Evolutionary conservation across 2,888 invertebrate genomes (phyloP).

Genomic region (Leucophenga montana): DNA sequence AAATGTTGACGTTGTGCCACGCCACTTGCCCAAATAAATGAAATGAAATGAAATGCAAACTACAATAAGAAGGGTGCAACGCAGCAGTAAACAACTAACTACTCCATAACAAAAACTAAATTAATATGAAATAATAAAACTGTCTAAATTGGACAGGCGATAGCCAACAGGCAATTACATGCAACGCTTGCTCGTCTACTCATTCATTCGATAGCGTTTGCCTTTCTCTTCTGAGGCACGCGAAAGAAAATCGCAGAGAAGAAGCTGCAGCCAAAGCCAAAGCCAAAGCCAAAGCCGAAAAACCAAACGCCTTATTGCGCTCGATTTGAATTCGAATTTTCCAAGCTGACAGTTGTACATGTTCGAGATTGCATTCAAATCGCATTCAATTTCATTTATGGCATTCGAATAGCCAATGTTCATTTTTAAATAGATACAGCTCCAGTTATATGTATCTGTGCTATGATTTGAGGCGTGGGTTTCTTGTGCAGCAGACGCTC

Average conservation of each 20-base stretch:
- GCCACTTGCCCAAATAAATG: conserved; percentile 7
- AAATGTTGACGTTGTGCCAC: neutral
- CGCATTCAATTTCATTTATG: conserved; percentile 24
- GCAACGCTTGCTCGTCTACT: neutral
- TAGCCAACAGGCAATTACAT: conserved; percentile 33
- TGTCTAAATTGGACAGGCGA: conserved; percentile 30
- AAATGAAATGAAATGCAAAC: conserved; percentile 12
- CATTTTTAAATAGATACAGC: neutral
- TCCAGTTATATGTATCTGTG: too few species aligned
- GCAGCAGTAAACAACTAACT: neutral
- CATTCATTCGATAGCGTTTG: neutral
- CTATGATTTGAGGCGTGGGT: too few species aligned
- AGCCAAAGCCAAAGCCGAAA: conserved; percentile 33
- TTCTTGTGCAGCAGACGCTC: too few species aligned
- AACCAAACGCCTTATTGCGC: conserved; percentile 9
- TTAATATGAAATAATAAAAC: conserved; percentile 32
- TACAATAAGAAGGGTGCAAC: neutral
- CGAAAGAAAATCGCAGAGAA: conserved; percentile 1
- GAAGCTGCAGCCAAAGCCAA: neutral
- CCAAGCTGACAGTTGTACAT: conserved; percentile 17
- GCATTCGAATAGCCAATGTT: neutral
- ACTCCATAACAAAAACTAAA: conserved; percentile 26
- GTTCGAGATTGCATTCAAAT: neutral
- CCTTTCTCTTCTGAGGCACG: conserved; percentile 21
- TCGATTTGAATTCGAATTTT: conserved; percentile 27